These are phyloP conservation scores for Paracentrotus lividus DNA, from an alignment of 53 echinoderm and acorn worm species.

Conservation along the genomic window DNA sequence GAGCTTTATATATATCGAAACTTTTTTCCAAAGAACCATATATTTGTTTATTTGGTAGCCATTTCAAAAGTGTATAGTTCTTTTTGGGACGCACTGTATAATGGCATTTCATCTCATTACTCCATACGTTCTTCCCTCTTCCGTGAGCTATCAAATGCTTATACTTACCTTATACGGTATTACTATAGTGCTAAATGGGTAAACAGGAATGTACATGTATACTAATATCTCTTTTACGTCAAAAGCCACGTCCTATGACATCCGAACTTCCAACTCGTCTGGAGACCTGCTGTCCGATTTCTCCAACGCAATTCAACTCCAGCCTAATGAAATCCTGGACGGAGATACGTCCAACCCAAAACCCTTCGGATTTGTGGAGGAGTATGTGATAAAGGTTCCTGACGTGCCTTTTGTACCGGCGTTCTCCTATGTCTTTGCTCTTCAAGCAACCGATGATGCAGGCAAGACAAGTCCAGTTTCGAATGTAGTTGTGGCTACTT, in stretches of 20 bases:
- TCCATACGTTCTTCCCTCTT: too few species aligned
- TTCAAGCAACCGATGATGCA: slow-evolving; percentile 26
- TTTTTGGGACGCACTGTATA: too few species aligned
- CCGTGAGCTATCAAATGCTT: too few species aligned
- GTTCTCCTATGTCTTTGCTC: slow-evolving; percentile 39
- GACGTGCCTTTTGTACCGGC: slow-evolving; percentile 2
- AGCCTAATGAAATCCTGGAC: not conserved
- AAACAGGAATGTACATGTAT: too few species aligned
- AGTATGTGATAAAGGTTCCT: slow-evolving; percentile 36
- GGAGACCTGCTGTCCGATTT: not conserved
- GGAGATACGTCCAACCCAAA: slow-evolving; percentile 29
- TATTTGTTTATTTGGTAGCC: too few species aligned
- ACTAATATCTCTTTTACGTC: not conserved
- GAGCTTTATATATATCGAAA: too few species aligned
- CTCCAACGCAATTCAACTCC: not conserved
- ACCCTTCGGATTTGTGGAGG: slow-evolving; percentile 41
- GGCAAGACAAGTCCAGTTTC: not conserved
- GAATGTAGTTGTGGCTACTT: slow-evolving; percentile 29
- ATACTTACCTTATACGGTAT: too few species aligned
- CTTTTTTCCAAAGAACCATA: too few species aligned
- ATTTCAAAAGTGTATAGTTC: too few species aligned
- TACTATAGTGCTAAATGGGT: too few species aligned
- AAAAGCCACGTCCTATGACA: slow-evolving; percentile 32
- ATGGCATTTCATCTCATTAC: too few species aligned
- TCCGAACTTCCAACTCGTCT: slow-evolving; percentile 2